Evolutionary conservation across 1,140 invertebrate species (phyloP).

Genomic region (Pseudachorutes palmiensis): DNA sequence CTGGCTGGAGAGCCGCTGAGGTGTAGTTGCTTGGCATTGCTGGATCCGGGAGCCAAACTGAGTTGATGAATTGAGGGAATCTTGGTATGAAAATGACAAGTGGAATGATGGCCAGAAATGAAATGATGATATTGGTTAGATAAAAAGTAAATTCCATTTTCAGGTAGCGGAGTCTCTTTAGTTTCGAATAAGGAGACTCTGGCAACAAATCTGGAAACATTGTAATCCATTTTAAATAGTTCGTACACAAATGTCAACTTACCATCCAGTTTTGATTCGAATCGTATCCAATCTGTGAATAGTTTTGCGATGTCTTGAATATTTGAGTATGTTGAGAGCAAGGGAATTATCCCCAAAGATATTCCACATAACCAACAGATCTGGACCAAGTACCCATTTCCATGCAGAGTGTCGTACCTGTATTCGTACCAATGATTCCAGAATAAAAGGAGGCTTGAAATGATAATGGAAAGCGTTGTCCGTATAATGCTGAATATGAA

Average conservation of each 20-base stretch:
- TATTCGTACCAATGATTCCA: neutral
- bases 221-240: no score
- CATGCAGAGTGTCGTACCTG: neutral
- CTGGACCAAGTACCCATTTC: neutral
- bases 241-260: no score
- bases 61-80: neutral
- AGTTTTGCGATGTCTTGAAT: neutral
- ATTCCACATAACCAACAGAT: neutral
- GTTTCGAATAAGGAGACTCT: neutral
- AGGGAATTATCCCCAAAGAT: neutral
- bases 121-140: neutral
- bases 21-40: neutral
- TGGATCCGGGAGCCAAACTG: slow-evolving; percentile 5
- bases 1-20: neutral
- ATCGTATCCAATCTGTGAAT: neutral
- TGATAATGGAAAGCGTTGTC: neutral
- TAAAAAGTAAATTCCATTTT: neutral
- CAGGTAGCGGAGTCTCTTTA: neutral
- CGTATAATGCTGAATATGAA: neutral
- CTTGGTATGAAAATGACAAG: neutral
- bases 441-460: neutral
- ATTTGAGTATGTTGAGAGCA: neutral
- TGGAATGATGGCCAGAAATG: neutral
- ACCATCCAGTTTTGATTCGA: slow-evolving; percentile 7
- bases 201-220: no score